Evolutionary conservation across 2,113 vertebrate species (phyloP), one percentile per base, ranked within the genome.

Genomic region (Axis porcinus): DNA sequence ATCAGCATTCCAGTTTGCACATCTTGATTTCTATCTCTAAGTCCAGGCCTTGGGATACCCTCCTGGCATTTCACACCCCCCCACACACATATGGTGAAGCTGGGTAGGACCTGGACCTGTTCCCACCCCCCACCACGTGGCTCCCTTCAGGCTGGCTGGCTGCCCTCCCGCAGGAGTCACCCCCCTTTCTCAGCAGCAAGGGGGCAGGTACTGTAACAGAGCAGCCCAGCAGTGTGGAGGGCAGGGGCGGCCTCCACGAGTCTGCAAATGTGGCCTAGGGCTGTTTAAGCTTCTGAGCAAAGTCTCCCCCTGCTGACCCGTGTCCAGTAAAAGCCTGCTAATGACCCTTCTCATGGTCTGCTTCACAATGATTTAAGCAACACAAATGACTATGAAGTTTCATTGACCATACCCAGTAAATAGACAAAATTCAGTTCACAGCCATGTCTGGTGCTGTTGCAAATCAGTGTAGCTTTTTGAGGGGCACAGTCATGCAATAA

Each of bases 91-190:
- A 50, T 50, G 47, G 47, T 50, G 3, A 94, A 70, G 40, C 2
- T 52, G 78, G 45, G 17, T 12, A 70, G 30, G 30, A 89, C 27
- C 16, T 85, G 19, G 67, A 60, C 19, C n/a, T 1, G 1, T 9
- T 4, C 19, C 2, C n/a, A 19, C n/a, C 9, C 19, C 2, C 17
- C 0, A 2, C 19, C 19, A 4, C 23, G 43, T 15, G 11, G 23
- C 5, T 23, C 33, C 13, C 62, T 78, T 1, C 8, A 6, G 4
- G 21, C 84, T 57, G 62, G 47, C 50, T 83, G 2, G 2, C 11
- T 36, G 27, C 6, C 7, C 27, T 28, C 28, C 45, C 2, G 1
- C 0, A 11, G 84, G n/a, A 45, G 50, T 54, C n/a, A 21, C 16
- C 54, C 19, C 16, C 21, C 9, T 28, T 43, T 62, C 36, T 88